Percentiles rank a stretch among this genome's conserved stretches.
phyloP scores from a whole-genome alignment of 1,140 invertebrate genomes.

The Nymphalis io region DNA sequence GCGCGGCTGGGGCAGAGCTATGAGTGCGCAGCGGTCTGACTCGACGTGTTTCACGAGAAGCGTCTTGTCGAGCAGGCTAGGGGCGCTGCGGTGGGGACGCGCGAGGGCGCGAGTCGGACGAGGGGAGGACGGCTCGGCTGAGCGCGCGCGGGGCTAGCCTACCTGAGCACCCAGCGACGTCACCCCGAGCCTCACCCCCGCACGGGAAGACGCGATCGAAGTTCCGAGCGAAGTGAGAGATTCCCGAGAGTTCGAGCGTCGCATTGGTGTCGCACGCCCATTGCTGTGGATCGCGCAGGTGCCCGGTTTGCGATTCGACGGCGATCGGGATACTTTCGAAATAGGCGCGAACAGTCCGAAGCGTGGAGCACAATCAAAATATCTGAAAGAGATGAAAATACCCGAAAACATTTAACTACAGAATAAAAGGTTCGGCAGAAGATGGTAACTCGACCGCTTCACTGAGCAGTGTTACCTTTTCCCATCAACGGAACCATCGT shows the following conservation, averaged over 20 bases:
- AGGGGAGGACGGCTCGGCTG: constrained; percentile 67
- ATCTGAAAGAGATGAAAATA: constrained; percentile 83
- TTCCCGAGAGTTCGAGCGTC: constrained; percentile 90
- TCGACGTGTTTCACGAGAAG: constrained; percentile 72
- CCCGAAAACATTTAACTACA: neutral
- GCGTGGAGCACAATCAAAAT: constrained; percentile 95
- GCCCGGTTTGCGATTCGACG: constrained; percentile 86
- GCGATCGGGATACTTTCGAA: constrained; percentile 92
- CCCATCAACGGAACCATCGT: constrained; percentile 96
- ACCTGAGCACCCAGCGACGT: constrained; percentile 86
- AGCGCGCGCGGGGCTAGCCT: constrained; percentile 83
- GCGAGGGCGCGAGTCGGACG: constrained; percentile 52
- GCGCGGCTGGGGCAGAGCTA: constrained; percentile 69
- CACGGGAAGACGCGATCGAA: constrained; percentile 83
- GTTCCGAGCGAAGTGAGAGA: constrained; percentile 90
- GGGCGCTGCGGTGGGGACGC: constrained; percentile 61
- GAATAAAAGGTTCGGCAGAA: neutral
- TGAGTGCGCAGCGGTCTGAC: constrained; percentile 70
- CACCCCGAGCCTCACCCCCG: constrained; percentile 85
- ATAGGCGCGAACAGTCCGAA: constrained; percentile 96
- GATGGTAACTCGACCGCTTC: neutral
- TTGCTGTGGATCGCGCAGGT: constrained; percentile 84
- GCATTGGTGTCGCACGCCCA: constrained; percentile 82
- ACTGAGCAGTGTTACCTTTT: constrained; percentile 82
- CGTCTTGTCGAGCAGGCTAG: constrained; percentile 69